A percentile compares a stretch with the other conserved stretches of the same genome.
Conservation (phyloP, 2,888 invertebrate species). For the Opisthograptis luteolata region DNA sequence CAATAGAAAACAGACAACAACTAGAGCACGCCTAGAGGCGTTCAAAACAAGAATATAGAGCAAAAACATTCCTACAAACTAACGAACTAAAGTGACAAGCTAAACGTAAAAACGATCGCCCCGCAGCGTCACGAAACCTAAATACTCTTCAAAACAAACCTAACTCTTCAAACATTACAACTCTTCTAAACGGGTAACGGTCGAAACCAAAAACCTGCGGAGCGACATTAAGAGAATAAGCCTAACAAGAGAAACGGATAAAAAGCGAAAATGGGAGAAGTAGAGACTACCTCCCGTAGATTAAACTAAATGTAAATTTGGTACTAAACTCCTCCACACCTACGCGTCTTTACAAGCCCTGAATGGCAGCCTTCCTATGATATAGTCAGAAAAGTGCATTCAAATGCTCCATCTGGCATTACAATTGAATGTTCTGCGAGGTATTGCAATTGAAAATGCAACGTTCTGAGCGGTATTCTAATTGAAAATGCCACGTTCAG, state of each 20-base stretch:
- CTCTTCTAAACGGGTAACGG: slow-evolving; percentile 40
- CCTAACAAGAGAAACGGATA: slow-evolving; percentile 50
- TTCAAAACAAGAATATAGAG: slow-evolving; percentile 42
- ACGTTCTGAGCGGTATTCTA: no score
- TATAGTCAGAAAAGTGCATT: not conserved
- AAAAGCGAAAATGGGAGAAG: slow-evolving; percentile 47
- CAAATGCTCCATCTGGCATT: not conserved
- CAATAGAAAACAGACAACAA: slow-evolving; percentile 63
- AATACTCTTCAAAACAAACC: slow-evolving; percentile 64
- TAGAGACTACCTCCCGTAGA: slow-evolving; percentile 54
- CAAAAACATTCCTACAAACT: slow-evolving; percentile 73
- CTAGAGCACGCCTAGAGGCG: slow-evolving; percentile 53
- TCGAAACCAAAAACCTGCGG: slow-evolving; percentile 62
- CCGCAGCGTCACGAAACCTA: slow-evolving; percentile 60
- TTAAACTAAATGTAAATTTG: slow-evolving; percentile 24
- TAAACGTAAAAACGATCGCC: slow-evolving; percentile 45
- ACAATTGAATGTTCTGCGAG: no score
- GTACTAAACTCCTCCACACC: slow-evolving; percentile 31
- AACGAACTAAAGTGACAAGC: slow-evolving; percentile 48
- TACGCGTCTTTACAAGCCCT: slow-evolving; percentile 35
- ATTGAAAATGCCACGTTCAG: no score
- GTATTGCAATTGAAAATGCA: no score
- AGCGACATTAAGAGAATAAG: slow-evolving; percentile 50
- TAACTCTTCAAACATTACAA: slow-evolving; percentile 59
- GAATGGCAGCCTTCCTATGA: slow-evolving; percentile 26